Evolutionary conservation across 2,797 vertebrate species (phyloP).

Genomic region (Malurus leucopterus): DNA sequence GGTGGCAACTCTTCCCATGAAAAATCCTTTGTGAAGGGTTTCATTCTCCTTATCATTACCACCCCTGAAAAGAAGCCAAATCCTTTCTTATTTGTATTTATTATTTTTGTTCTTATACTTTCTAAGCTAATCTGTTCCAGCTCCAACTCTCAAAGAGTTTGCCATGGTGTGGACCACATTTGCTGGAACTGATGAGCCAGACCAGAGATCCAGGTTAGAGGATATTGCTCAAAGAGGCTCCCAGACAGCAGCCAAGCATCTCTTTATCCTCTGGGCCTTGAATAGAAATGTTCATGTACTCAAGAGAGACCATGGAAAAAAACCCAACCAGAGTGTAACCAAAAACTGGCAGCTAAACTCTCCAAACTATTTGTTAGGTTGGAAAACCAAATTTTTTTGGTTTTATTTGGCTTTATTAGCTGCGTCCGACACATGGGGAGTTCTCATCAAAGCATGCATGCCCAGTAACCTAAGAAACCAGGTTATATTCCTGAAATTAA

Average conservation of each 20-base stretch:
- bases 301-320: neutral
- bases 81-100: neutral
- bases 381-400: neutral
- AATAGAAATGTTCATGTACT: rapidly evolving
- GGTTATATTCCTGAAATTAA: neutral
- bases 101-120: neutral
- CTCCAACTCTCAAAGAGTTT: neutral
- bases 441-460: neutral
- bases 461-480: neutral
- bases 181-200: neutral
- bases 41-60: neutral
- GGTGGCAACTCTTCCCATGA: neutral
- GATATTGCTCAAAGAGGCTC: neutral
- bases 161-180: neutral
- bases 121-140: rapidly evolving
- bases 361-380: neutral
- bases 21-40: neutral
- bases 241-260: neutral
- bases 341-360: neutral
- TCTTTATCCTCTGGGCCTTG: neutral
- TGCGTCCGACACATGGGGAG: rapidly evolving
- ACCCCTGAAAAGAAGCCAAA: neutral
- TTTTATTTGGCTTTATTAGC: neutral
- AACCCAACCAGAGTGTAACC: rapidly evolving
- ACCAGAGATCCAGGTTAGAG: neutral